Evolutionary conservation across 2,888 invertebrate genomes (phyloP), one percentile per base, ranked within the genome.

Genomic region (Lithophane semibrunnea): DNA sequence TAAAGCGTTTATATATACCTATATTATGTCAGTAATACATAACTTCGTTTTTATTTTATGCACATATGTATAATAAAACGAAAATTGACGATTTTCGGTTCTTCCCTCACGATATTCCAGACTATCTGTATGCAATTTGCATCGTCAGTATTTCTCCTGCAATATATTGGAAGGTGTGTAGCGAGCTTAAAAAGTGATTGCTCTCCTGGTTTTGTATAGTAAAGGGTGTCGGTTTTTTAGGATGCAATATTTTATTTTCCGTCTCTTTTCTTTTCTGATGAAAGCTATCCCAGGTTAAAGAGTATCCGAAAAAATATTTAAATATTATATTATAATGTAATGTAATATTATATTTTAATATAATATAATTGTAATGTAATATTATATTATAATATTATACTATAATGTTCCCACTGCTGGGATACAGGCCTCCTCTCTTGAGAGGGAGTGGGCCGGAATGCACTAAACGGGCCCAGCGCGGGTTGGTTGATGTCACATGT

Each of bases 51-150:
- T 83, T 54, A 44, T 44, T 80, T 71, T 24, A 58, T 66, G 37
- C n/a, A 52, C 60, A 66, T 37, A 70, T 49, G 77, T 37, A 37
- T 37, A 69, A 66, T 69, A 73, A 65, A 68, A 72, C n/a, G 70
- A 52, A 44, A 66, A 56, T 60, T 49, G 24, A 2, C 71, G 71
- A 61, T 63, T 80, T 69, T 84, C 47, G 47, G 70, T 63, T n/a
- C 49, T 37, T 64, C 80, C 80, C 75, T 73, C 68, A 60, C 77
- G 21, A 76, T 73, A 83, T 85, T 76, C 49, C 77, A 37, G 70
- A 82, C 83, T 81, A 83, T 83, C 68, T 85, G 82, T 85, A 83
- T 85, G 82, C 82, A 75, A 84, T 81, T 83, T 83, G 81, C 85
- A 85, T 80, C 85, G 85, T 75, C 85, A 75, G 72, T 63, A 84